phyloP scores from a whole-genome alignment of 2,797 vertebrate species.

The Danio choprae region DNA sequence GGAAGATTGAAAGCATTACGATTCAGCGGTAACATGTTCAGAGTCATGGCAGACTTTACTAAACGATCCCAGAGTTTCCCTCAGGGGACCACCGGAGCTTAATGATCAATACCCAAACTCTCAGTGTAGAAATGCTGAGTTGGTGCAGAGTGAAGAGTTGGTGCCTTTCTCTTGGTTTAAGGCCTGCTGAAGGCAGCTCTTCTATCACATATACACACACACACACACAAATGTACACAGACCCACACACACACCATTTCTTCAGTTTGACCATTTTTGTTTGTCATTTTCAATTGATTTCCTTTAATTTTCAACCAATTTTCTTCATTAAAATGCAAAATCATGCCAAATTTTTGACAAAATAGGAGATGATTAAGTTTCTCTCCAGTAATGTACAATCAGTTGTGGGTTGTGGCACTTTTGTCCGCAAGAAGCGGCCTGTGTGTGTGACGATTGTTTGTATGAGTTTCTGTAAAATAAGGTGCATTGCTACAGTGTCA shows the following conservation, averaged over 20 bases:
- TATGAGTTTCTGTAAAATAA: conserved; percentile 41
- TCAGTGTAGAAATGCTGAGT: conserved; percentile 70
- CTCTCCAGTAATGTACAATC: conserved; percentile 73
- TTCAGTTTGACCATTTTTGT: conserved; percentile 33
- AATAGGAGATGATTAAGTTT: conserved; percentile 59
- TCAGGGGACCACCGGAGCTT: conserved; percentile 68
- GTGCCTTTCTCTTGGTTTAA: conserved; percentile 64
- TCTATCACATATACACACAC: conserved; percentile 38
- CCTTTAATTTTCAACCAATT: conserved; percentile 52
- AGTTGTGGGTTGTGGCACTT: conserved; percentile 73
- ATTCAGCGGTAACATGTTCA: conserved; percentile 50
- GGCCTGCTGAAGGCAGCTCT: conserved; percentile 71
- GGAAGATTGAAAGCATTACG: conserved; percentile 56
- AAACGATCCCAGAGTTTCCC: conserved; percentile 47
- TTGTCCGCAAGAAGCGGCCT: conserved; percentile 65
- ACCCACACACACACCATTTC: conserved; percentile 13
- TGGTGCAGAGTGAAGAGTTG: conserved; percentile 63
- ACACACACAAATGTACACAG: conserved; percentile 19
- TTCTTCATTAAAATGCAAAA: conserved; percentile 66
- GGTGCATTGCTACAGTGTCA: conserved; percentile 25
- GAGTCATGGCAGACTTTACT: conserved; percentile 47
- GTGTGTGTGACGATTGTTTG: conserved; percentile 59
- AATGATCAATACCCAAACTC: conserved; percentile 78
- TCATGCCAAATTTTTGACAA: conserved; percentile 66
- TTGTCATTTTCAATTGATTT: conserved; percentile 56